phyloP scores from a whole-genome alignment of 2,888 invertebrate genomes.

The Scaptomyza polygonia region DNA sequence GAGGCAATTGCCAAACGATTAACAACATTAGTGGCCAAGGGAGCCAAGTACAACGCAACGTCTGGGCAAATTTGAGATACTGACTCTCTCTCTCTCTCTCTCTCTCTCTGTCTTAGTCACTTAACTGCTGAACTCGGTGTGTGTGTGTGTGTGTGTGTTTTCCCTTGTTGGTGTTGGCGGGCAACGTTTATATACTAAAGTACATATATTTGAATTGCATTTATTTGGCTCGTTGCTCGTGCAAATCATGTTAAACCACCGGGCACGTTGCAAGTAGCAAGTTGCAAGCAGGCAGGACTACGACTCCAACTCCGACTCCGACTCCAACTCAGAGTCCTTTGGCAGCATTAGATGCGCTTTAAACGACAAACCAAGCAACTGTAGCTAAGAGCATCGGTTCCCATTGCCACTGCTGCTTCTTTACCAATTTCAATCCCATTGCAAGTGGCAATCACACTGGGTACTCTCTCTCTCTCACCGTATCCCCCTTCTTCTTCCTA shows the following conservation, averaged over 20 bases:
- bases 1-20: slow-evolving; percentile 69
- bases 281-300: slow-evolving; percentile 4
- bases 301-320: neutral
- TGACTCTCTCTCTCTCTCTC: too few relatives aligned
- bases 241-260: slow-evolving; percentile 66
- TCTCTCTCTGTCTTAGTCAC: too few relatives aligned
- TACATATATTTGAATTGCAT: slow-evolving; percentile 34
- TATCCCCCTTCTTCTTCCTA: neutral
- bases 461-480: slow-evolving; percentile 5
- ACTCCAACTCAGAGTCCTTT: neutral
- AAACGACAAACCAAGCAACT: slow-evolving; percentile 29
- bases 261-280: slow-evolving; percentile 42
- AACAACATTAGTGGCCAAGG: slow-evolving; percentile 66
- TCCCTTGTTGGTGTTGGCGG: neutral
- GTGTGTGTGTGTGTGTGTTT: neutral
- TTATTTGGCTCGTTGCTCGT: slow-evolving; percentile 62
- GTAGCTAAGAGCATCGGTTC: slow-evolving; percentile 5
- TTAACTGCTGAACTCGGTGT: neutral
- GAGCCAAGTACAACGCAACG: slow-evolving; percentile 1
- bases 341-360: slow-evolving; percentile 33
- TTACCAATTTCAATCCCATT: slow-evolving; percentile 21
- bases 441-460: slow-evolving; percentile 10
- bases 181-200: neutral
- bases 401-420: neutral
- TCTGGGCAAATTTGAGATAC: slow-evolving; percentile 9